Conservation (phyloP, 2,797 vertebrate species). For the Rhyacichthys aspro region DNA sequence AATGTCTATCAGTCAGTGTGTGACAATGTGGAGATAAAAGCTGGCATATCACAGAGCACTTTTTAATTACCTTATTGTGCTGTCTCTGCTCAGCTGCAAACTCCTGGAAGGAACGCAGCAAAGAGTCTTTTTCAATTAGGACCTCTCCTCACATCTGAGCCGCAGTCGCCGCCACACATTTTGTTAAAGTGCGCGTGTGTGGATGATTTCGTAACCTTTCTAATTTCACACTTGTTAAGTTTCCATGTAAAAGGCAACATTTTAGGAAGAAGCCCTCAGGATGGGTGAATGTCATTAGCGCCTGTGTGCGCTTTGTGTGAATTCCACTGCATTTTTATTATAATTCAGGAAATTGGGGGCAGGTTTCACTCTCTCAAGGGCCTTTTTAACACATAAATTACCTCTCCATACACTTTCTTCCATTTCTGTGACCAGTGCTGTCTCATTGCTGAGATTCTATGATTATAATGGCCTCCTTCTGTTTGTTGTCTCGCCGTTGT, state of each 20-base stretch:
- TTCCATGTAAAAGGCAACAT: constrained; percentile 78
- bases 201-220: constrained; percentile 78
- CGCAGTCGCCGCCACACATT: constrained; percentile 44
- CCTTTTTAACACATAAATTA: constrained; percentile 26
- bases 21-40: constrained; percentile 61
- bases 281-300: constrained; percentile 71
- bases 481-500: constrained; percentile 28
- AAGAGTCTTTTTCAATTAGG: constrained; percentile 79
- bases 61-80: constrained; percentile 68
- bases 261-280: constrained; percentile 73
- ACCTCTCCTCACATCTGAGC: constrained; percentile 53
- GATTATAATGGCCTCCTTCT: constrained; percentile 52
- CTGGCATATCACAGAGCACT: constrained; percentile 35
- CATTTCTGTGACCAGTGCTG: constrained; percentile 26
- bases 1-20: constrained; percentile 56
- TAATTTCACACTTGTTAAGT: constrained; percentile 86
- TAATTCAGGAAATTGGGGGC: constrained; percentile 39
- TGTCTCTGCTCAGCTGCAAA: constrained; percentile 53
- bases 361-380: constrained; percentile 15
- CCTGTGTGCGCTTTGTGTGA: constrained; percentile 29
- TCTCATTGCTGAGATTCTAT: constrained; percentile 34
- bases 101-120: constrained; percentile 66
- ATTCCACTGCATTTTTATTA: constrained; percentile 20
- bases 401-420: constrained; percentile 33
- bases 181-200: constrained; percentile 43